Percentiles rank a stretch among this genome's conserved stretches.
These are phyloP conservation scores for Laticauda colubrina DNA, from an alignment of 2,113 vertebrate species.

Conservation along the genomic window DNA sequence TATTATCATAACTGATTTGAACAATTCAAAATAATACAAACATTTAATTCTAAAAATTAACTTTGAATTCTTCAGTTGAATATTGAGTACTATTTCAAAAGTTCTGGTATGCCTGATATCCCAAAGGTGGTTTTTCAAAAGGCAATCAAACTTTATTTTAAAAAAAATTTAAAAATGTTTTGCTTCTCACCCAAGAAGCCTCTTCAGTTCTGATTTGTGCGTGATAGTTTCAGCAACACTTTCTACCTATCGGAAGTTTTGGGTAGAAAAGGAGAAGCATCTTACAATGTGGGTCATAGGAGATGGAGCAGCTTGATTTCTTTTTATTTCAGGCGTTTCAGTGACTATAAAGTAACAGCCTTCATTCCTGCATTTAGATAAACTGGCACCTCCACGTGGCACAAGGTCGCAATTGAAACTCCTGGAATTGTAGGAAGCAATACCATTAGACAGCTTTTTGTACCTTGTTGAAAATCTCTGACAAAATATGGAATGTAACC, in stretches of 20 bases:
- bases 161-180: not conserved
- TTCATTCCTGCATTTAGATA: not conserved
- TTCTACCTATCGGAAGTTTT: not conserved
- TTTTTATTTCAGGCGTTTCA: not conserved
- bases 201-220: not conserved
- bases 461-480: not conserved
- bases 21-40: not conserved
- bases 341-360: not conserved
- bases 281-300: not conserved
- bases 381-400: not conserved
- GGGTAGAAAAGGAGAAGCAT: not conserved
- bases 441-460: not conserved
- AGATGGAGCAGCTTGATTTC: not conserved
- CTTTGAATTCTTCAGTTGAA: not conserved
- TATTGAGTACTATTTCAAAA: not conserved
- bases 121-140: not conserved
- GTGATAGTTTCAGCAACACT: not conserved
- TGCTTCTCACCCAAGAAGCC: not conserved
- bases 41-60: not conserved
- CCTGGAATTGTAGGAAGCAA: not conserved
- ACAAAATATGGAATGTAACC: not conserved
- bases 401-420: not conserved
- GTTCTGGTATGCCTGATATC: not conserved
- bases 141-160: not conserved
- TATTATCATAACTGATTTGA: not conserved